phyloP scores from a whole-genome alignment of 2,888 invertebrate species.

The Heliconius charithonia region DNA sequence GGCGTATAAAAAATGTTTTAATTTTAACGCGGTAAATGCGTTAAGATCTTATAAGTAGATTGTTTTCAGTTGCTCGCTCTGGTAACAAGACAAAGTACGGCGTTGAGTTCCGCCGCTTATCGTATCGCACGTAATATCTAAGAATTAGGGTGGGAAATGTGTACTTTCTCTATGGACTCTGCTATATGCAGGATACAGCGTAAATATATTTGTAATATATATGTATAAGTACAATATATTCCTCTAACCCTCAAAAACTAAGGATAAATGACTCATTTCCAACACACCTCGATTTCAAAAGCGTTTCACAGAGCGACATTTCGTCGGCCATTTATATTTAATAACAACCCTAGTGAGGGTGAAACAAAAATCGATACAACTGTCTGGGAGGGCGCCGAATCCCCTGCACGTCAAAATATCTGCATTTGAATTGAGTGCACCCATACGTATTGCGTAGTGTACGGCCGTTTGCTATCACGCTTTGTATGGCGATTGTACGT shows the following conservation, averaged over 20 bases:
- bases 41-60: too few relatives aligned
- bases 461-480: not conserved
- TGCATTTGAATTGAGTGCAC: conserved; percentile 59
- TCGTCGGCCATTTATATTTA: conserved; percentile 75
- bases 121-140: too few relatives aligned
- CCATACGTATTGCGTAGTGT: conserved; percentile 28
- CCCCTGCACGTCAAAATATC: conserved; percentile 62
- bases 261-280: conserved; percentile 17
- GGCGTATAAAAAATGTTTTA: too few relatives aligned
- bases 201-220: too few relatives aligned
- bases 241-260: not conserved
- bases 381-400: conserved; percentile 73
- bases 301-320: conserved; percentile 52
- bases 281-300: conserved; percentile 34
- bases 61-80: not conserved
- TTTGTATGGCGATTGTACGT: not conserved
- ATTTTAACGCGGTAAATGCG: too few relatives aligned
- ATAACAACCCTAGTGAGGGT: conserved; percentile 71
- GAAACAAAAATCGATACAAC: conserved; percentile 73
- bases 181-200: not conserved
- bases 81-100: not conserved
- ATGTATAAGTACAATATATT: not conserved
- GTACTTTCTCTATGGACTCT: not conserved
- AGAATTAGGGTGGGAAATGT: too few relatives aligned
- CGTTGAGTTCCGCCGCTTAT: not conserved